Evolutionary conservation across 2,888 invertebrate genomes (phyloP), one percentile per base, ranked within the genome.

Genomic region (Habrosyne pyritoides): DNA sequence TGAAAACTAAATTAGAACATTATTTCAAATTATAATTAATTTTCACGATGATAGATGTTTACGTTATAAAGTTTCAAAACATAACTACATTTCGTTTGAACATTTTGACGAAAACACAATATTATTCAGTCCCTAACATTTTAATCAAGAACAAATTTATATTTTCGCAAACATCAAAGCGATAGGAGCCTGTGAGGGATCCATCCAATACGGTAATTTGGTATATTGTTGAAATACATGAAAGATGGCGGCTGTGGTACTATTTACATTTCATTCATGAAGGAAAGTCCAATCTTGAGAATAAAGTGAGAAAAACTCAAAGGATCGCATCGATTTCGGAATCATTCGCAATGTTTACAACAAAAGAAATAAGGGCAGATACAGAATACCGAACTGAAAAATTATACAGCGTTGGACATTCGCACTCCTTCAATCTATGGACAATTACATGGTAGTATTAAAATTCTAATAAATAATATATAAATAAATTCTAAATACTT

Each of bases 81-180:
- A 24, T 24, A 24, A 24, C 24, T 24, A 24, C 33, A 22, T 50
- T 54, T 21, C 18, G 10, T 30, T n/a, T 36, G 10, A 14, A 36
- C 22, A 22, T 18, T 12, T 47, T 21, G 26, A 42, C 22, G 21
- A 21, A 56, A 46, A 30, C 33, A 18, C 42, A 26, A 14, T 47
- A 30, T 26, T 52, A 53, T 55, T 53, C 53, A 53, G 54, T 48
- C 50, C 47, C n/a, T 21, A 56, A 53, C 53, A 54, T 53, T 57
- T 55, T 60, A 60, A 60, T 60, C 60, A 60, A 55, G 52, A 50
- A 57, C 55, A 57, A 55, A 60, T 60, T 60, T 53, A 60, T 57
- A 60, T 57, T 50, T 21, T 26, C 49, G 47, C 33, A 8, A 21
- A 55, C 57, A 60, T 60, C 60, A 60, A 60, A 60, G 53, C 51